phyloP scores from a whole-genome alignment of 1,140 invertebrate genomes.

The Drosophila tsacasi region DNA sequence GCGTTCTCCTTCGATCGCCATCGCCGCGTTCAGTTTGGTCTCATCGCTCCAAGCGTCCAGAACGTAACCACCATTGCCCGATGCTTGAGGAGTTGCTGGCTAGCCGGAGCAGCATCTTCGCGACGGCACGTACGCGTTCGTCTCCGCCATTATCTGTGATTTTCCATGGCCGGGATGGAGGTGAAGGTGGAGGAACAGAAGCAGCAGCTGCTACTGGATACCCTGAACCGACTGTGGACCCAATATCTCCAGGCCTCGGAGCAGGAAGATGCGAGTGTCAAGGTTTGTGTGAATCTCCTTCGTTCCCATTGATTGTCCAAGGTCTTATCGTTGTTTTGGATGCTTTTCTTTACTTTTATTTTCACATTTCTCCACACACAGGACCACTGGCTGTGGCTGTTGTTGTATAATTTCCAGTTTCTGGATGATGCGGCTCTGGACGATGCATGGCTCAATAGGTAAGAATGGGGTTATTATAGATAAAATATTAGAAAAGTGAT shows the following conservation, averaged over 20 bases:
- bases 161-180: constrained; percentile 53
- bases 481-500: neutral
- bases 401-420: constrained; percentile 79
- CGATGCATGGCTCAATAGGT: constrained; percentile 68
- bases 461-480: neutral
- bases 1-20: constrained; percentile 36
- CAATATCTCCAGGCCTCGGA: constrained; percentile 69
- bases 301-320: neutral
- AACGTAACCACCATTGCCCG: constrained; percentile 57
- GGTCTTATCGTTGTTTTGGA: constrained; percentile 45
- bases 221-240: constrained; percentile 72
- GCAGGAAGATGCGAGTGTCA: constrained; percentile 70
- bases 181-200: constrained; percentile 41
- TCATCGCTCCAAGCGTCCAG: constrained; percentile 62
- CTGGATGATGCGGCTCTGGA: constrained; percentile 55
- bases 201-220: constrained; percentile 61
- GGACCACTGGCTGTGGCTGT: constrained; percentile 77
- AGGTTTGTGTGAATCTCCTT: constrained; percentile 63
- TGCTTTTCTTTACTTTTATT: neutral
- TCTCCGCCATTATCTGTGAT: constrained; percentile 46
- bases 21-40: constrained; percentile 56
- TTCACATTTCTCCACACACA: constrained; percentile 23
- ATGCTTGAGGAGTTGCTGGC: constrained; percentile 53
- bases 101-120: constrained; percentile 32
- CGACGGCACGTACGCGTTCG: constrained; percentile 28